Base-by-base conservation (phyloP, 1,140 invertebrate genomes). In the Acromyrmex heyeri region DNA sequence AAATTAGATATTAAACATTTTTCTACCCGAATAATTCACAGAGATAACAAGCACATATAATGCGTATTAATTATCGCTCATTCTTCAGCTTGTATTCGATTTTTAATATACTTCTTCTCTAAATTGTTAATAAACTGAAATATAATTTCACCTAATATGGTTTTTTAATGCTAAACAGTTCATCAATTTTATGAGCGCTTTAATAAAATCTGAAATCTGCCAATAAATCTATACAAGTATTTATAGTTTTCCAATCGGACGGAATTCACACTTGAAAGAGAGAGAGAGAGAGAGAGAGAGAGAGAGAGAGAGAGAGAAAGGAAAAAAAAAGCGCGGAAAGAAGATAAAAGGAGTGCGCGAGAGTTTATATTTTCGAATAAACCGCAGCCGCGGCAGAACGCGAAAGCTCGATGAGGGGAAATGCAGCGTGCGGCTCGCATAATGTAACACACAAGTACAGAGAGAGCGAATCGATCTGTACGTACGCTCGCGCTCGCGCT, bases 391-490 rank as follows among this genome's bases (percentile, higher is more conserved):
- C 21, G 57, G 53, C 64, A 69, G 48, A 50, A 16, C 27, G 87
- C 76, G 64, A 88, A 85, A 85, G 87, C 75, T 86, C 87, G 90
- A 86, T 85, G 78, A 79, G 88, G 86, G 85, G 61, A 81, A 88
- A 83, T 75, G 79, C 75, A 89, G 73, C 77, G 77, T 64, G 77
- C 77, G 62, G 59, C 27, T 75, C 90, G 90, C 87, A 87, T 91
- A 92, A 88, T 90, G 88, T 91, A 92, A 92, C 90, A 73, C 88
- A 86, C 88, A 90, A 92, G 91, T 91, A 91, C 79, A 91, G 88
- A 90, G 79, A 88, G 62, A 82, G 87, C 91, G 91, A 93, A 93
- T 92, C 92, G 91, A 93, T 92, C 92, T 91, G 90, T 93, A 90
- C 90, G 92, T 91, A 93, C 87, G 79, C 30, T 38, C 86, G 53